These are phyloP conservation scores for Xerus rutilus DNA, from an alignment of 2,797 vertebrate genomes.

Conservation along the genomic window DNA sequence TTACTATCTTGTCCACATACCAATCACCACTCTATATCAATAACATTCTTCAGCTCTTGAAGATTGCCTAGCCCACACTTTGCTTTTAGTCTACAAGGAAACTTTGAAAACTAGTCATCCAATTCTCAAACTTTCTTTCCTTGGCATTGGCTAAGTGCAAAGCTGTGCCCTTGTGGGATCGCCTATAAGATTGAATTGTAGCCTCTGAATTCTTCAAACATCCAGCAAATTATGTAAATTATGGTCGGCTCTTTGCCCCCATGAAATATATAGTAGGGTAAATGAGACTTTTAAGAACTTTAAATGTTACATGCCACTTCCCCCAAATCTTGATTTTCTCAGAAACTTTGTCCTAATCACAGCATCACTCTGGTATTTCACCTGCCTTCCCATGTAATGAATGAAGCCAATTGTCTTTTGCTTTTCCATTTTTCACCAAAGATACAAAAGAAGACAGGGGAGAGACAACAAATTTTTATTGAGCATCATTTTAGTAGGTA, in stretches of 20 bases:
- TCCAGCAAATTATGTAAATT: constrained; percentile 32
- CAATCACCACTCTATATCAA: constrained; percentile 50
- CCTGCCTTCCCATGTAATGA: not conserved
- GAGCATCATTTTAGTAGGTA: not conserved
- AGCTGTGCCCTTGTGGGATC: not conserved
- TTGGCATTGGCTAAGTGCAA: constrained; percentile 41
- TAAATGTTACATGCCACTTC: constrained; percentile 22
- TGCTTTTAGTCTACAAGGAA: constrained; percentile 67
- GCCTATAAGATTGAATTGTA: not conserved
- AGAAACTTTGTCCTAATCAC: not conserved
- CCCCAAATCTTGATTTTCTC: constrained; percentile 4
- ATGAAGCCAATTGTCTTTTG: not conserved
- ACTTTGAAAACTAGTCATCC: constrained; percentile 58
- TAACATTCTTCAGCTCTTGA: constrained; percentile 63
- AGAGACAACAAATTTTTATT: not conserved
- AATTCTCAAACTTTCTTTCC: constrained; percentile 51
- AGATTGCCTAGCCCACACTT: constrained; percentile 55
- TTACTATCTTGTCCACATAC: constrained; percentile 58
- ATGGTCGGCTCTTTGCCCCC: not conserved
- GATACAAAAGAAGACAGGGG: not conserved
- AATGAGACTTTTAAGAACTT: constrained; percentile 30
- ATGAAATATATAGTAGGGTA: constrained; percentile 36
- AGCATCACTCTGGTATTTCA: not conserved
- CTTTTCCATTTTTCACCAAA: constrained; percentile 16
- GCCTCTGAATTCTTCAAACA: constrained; percentile 25